A percentile compares a stretch with the other conserved stretches of the same genome.
phyloP scores from a whole-genome alignment of 2,888 invertebrate species.

The Phalera bucephala region DNA sequence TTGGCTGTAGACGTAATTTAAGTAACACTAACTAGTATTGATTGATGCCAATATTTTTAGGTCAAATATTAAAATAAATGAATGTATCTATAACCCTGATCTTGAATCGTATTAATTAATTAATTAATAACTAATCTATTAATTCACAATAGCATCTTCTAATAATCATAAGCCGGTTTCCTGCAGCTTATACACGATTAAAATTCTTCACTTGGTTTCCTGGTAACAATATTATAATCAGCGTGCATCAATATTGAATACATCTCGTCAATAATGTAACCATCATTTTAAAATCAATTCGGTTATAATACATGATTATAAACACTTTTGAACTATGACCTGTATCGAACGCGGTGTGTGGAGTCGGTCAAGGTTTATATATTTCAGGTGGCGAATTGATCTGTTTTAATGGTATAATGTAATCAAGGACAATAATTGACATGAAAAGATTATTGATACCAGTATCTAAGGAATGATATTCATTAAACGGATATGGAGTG shows the following conservation, averaged over 20 bases:
- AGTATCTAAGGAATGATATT: slow-evolving; percentile 5
- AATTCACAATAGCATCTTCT: too few species aligned
- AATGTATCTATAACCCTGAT: neutral
- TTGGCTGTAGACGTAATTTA: too few species aligned
- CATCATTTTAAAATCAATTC: slow-evolving; percentile 37
- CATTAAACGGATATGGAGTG: too few species aligned
- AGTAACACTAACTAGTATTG: too few species aligned
- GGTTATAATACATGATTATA: slow-evolving; percentile 52
- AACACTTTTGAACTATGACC: slow-evolving; percentile 66
- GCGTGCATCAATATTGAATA: slow-evolving; percentile 5
- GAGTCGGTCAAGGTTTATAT: slow-evolving; percentile 55
- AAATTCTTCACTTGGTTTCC: slow-evolving; percentile 8
- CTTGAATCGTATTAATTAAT: neutral
- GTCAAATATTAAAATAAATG: too few species aligned
- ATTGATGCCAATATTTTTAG: too few species aligned
- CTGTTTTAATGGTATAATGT: slow-evolving; percentile 36
- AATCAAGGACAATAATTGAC: slow-evolving; percentile 32
- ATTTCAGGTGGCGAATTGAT: slow-evolving; percentile 36
- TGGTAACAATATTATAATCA: slow-evolving; percentile 16
- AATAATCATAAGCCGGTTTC: too few species aligned
- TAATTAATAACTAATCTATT: neutral
- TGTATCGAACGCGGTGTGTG: slow-evolving; percentile 29
- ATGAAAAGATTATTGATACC: slow-evolving; percentile 23
- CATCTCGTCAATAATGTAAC: slow-evolving; percentile 20
- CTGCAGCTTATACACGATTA: slow-evolving; percentile 9